phyloP scores from a whole-genome alignment of 2,888 invertebrate genomes.

The Schizotus pectinicornis region DNA sequence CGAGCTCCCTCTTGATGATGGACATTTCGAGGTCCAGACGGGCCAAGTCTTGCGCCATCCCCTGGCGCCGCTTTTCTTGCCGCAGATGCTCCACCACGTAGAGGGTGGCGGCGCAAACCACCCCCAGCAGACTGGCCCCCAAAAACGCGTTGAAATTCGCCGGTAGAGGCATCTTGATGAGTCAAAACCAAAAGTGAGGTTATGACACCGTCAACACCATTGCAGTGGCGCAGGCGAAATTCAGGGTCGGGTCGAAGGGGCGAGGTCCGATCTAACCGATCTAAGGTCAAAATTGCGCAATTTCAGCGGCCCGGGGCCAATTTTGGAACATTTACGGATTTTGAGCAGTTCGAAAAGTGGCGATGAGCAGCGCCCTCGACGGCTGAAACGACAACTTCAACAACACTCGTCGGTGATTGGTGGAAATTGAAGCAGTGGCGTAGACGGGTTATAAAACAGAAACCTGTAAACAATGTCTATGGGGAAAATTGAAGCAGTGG shows the following conservation, averaged over 20 bases:
- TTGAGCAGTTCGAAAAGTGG: too few relatives aligned
- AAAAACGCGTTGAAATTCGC: slow-evolving; percentile 45
- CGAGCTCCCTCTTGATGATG: slow-evolving; percentile 48
- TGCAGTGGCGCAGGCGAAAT: too few relatives aligned
- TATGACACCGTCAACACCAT: not conserved
- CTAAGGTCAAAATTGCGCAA: too few relatives aligned
- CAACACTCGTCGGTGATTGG: too few relatives aligned
- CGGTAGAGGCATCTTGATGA: slow-evolving; percentile 38
- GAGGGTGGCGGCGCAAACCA: slow-evolving; percentile 54
- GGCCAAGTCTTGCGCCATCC: slow-evolving; percentile 52
- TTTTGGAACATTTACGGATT: too few relatives aligned
- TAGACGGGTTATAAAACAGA: too few relatives aligned
- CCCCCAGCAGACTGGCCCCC: slow-evolving; percentile 54
- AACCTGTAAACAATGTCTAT: not conserved
- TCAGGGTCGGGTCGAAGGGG: too few relatives aligned
- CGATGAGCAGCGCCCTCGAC: too few relatives aligned
- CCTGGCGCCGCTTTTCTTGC: slow-evolving; percentile 51
- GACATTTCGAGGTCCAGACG: slow-evolving; percentile 50
- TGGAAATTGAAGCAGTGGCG: too few relatives aligned
- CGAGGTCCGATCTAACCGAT: too few relatives aligned
- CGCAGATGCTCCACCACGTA: slow-evolving; percentile 53
- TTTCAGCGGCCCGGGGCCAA: too few relatives aligned
- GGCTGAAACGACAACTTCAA: too few relatives aligned
- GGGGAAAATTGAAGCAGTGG: not conserved
- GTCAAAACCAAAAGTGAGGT: slow-evolving; percentile 16